Conservation (phyloP, 2,797 vertebrate species). For the Ficedula albicollis region DNA sequence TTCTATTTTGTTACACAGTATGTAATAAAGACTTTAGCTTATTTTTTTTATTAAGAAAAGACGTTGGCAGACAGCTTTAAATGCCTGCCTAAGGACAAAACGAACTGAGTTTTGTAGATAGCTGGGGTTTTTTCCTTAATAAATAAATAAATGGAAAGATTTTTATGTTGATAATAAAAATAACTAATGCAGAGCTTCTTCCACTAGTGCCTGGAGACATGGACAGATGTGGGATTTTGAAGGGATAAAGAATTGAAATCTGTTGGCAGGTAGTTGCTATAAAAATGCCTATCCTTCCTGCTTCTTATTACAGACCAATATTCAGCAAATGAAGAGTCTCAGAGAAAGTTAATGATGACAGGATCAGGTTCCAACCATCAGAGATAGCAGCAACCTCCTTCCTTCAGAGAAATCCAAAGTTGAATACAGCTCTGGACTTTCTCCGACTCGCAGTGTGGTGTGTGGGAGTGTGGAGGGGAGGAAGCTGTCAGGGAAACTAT, state of each 20-base stretch:
- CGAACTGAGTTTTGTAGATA: constrained; percentile 66
- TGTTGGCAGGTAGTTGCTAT: constrained; percentile 70
- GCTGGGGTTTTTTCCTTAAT: constrained; percentile 48
- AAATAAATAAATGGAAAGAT: constrained; percentile 74
- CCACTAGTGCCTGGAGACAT: constrained; percentile 65
- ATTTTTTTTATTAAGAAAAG: constrained; percentile 58
- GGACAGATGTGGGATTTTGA: constrained; percentile 72
- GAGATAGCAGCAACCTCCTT: constrained; percentile 29
- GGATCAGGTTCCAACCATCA: constrained; percentile 41
- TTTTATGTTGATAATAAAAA: constrained; percentile 77
- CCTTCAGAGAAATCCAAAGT: constrained; percentile 40
- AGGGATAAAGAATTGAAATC: constrained; percentile 73
- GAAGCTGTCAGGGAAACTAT: neutral
- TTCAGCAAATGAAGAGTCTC: constrained; percentile 49
- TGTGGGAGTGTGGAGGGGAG: neutral
- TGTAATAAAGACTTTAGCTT: constrained; percentile 67
- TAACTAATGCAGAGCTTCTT: constrained; percentile 73
- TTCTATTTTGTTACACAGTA: constrained; percentile 16
- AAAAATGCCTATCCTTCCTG: constrained; percentile 62
- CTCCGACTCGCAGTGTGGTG: neutral
- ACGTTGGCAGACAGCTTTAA: constrained; percentile 61
- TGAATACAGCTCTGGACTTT: constrained; percentile 5
- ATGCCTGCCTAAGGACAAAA: constrained; percentile 73
- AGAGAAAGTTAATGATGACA: constrained; percentile 54
- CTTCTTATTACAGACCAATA: constrained; percentile 59